phyloP scores from a whole-genome alignment of 2,797 vertebrate genomes.

The Etheostoma perlongum region DNA sequence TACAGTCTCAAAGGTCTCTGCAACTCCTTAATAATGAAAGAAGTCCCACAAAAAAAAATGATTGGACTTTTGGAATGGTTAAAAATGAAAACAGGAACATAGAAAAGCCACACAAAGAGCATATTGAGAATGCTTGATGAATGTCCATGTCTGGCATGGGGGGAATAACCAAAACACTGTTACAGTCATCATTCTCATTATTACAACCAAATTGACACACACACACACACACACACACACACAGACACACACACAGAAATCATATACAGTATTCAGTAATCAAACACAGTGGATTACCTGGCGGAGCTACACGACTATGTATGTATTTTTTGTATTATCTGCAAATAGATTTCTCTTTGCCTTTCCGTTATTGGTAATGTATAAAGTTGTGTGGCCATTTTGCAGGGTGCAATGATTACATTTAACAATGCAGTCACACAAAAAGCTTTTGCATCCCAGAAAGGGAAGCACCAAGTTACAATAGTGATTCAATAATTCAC shows the following conservation, averaged over 20 bases:
- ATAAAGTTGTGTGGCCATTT: conserved; percentile 10
- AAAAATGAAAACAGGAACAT: not conserved
- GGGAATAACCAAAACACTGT: not conserved
- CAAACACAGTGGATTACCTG: conserved; percentile 32
- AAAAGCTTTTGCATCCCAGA: conserved; percentile 14
- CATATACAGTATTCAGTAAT: conserved; percentile 37
- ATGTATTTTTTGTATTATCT: conserved; percentile 9
- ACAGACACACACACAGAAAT: not conserved
- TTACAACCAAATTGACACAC: not conserved
- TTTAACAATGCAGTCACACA: conserved; percentile 24
- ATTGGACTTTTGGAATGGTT: not conserved
- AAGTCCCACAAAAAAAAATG: not conserved
- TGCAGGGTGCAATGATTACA: conserved; percentile 15
- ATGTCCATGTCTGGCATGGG: not conserved
- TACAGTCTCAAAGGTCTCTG: conserved; percentile 9
- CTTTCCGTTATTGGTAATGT: conserved; percentile 11
- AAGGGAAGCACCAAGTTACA: not conserved
- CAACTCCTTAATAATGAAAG: conserved; percentile 19
- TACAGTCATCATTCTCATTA: not conserved
- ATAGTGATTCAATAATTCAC: not conserved
- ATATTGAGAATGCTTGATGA: not conserved
- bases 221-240: not conserved
- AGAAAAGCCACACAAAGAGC: not conserved
- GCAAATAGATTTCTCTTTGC: conserved; percentile 34
- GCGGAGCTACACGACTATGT: not conserved